Percentiles rank a stretch among this genome's conserved stretches.
phyloP scores from a whole-genome alignment of 23 tunicate genomes.

The Phallusia fumigata region DNA sequence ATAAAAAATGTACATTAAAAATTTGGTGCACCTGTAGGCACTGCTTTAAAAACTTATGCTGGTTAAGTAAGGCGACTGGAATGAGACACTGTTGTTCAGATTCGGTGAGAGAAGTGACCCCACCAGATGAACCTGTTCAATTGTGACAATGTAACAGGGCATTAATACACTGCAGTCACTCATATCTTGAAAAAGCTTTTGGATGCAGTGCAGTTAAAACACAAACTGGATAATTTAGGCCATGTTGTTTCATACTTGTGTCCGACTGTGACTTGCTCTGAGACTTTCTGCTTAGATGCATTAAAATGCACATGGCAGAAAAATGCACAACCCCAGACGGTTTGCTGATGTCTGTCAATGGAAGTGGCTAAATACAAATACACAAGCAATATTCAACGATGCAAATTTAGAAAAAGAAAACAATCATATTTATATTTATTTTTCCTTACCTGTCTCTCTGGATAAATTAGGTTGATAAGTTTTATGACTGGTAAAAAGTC shows the following conservation, averaged over 20 bases:
- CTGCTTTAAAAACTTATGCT: constrained; percentile 45
- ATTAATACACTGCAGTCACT: too few species aligned
- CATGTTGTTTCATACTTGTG: background rate
- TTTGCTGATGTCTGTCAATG: constrained; percentile 64
- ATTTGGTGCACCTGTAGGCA: constrained; percentile 35
- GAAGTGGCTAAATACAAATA: constrained; percentile 47
- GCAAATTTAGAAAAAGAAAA: too few species aligned
- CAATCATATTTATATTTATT: too few species aligned
- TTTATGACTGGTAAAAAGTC: constrained; percentile 67
- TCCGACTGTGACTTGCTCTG: background rate
- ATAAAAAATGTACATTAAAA: background rate
- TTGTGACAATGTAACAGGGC: too few species aligned
- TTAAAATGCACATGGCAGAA: constrained; percentile 72
- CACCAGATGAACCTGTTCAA: background rate
- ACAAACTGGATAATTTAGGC: too few species aligned
- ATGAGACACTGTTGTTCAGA: constrained; percentile 29
- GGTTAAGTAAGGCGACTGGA: constrained; percentile 63
- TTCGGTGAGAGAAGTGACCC: background rate
- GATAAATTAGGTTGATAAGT: constrained; percentile 60
- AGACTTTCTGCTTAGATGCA: constrained; percentile 53
- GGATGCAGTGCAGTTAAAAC: too few species aligned
- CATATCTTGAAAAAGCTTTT: too few species aligned
- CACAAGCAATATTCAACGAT: background rate
- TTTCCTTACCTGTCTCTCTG: constrained; percentile 48
- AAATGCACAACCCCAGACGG: constrained; percentile 35